Evolutionary conservation across 2,797 vertebrate species (phyloP), one percentile per base, ranked within the genome.

Genomic region (Coluber constrictor): DNA sequence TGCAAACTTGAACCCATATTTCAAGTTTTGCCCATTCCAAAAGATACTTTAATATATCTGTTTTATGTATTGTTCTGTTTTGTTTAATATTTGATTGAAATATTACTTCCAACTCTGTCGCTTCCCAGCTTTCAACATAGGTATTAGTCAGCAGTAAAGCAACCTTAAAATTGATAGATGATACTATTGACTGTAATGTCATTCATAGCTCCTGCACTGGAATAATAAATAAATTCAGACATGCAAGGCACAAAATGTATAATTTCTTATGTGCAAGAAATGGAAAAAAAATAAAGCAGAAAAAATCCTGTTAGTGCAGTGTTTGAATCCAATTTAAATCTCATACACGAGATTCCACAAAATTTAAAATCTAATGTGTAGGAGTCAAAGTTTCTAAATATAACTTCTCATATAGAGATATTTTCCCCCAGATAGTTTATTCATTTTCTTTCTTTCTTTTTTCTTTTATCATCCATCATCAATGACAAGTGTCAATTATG

Each of bases 401-500:
- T 96, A 97, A 97, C 97, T 96, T 74, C 61, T 54, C 89, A 90
- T 56, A 96, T 95, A 95, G 94, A 94, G 95, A 95, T 95, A 96
- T 95, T 54, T 25, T 96, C 96, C 96, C 96, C 95, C 96, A 89
- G 94, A 95, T 96, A 96, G 92, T 94, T 89, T 97, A 96, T 96
- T 97, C 93, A 96, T 97, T 97, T 97, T 93, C 94, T 97, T 97
- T 96, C 97, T 97, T 95, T 96, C 97, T 96, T 96, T 94, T 94
- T 97, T 97, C 96, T 97, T 96, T 97, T 92, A 96, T 96, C 96
- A 97, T 98, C 96, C 96, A 97, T 97, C 96, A 97, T 96, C 94
- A 96, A 96, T 97, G 97, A 97, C 97, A 97, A 98, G 97, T 98
- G 98, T 98, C 98, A 98, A 98, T 98, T 98, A 98, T 94, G 96